Base-by-base conservation (phyloP, 2,888 invertebrate genomes). In the Campopleginae sp. region DNA sequence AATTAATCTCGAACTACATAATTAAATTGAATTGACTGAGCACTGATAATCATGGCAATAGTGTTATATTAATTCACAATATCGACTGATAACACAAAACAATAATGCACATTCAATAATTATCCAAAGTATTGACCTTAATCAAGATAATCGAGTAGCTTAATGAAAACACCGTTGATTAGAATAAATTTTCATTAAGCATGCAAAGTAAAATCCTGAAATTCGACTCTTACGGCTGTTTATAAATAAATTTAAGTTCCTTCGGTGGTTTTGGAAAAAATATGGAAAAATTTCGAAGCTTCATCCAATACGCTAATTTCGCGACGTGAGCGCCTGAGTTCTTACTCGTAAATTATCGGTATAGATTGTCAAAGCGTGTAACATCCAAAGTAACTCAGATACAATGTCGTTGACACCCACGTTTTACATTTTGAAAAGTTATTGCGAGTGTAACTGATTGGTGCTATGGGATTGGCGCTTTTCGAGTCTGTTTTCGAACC, bases 371-470 rank as follows among this genome's bases (percentile, higher is more conserved):
- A 80, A 66, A 80, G 77, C 82, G 44, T 71, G 71, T 71, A 51
- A 85, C 51, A 65, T 33, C 51, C 54, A 75, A 85, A 76, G 48
- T 44, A 63, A n/a, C 33, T 68, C 46, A 54, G 17, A 46, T 10
- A 72, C 78, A 48, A 70, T 85, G 82, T 85, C 85, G 61, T 85
- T 85, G 85, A 85, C 85, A 75, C 78, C 78, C 51, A 72, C 76
- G 68, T 19, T 46, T 65, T 33, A 38, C n/a, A 44, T 61, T 2
- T 33, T 33, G 6, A 33, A 54, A 48, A 31, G 19, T 2, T 23
- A n/a, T 48, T 48, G 19, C 66, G 68, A 61, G 72, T 77, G 61
- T 84, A 80, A 80, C 84, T 80, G 84, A 84, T 84, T 80, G 77
- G 77, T n/a, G n/a, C n/a, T n/a, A 74, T 61, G 48, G n/a, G 77